These are phyloP conservation scores for Chelmon rostratus DNA, from an alignment of 2,797 vertebrate genomes.

Conservation along the genomic window DNA sequence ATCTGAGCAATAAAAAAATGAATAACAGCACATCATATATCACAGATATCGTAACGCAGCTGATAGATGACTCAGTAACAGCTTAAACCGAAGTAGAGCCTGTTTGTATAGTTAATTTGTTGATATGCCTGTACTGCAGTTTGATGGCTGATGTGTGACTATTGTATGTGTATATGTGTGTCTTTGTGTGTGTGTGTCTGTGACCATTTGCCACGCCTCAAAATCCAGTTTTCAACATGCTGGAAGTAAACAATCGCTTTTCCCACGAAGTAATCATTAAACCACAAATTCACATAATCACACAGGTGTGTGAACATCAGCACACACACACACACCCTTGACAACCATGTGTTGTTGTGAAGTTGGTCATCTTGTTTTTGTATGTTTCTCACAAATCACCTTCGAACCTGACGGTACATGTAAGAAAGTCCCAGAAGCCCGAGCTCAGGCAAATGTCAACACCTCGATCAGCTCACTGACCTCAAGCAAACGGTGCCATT, in stretches of 20 bases:
- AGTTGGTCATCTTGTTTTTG: not conserved
- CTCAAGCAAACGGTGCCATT: not conserved
- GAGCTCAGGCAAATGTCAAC: not conserved
- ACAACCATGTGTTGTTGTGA: not conserved
- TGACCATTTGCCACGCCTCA: not conserved
- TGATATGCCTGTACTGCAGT: not conserved
- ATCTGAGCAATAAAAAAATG: not conserved
- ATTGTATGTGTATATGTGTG: not conserved
- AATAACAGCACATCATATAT: too few species aligned
- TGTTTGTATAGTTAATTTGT: not conserved
- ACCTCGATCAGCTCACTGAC: not conserved
- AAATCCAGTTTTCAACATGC: slow-evolving; percentile 20
- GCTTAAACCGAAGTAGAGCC: not conserved
- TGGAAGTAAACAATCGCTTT: not conserved
- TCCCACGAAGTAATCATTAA: slow-evolving; percentile 2
- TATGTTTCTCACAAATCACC: not conserved
- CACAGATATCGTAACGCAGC: not conserved
- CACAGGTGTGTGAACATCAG: not conserved
- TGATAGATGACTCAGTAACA: not conserved
- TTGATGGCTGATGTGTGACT: not conserved
- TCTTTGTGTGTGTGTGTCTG: not conserved
- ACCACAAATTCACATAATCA: slow-evolving; percentile 1
- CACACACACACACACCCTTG: slow-evolving; percentile 10
- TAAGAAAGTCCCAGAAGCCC: not conserved
- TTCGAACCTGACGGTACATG: not conserved